phyloP scores from a whole-genome alignment of 2,113 vertebrate genomes.

The Hemibagrus wyckioides region DNA sequence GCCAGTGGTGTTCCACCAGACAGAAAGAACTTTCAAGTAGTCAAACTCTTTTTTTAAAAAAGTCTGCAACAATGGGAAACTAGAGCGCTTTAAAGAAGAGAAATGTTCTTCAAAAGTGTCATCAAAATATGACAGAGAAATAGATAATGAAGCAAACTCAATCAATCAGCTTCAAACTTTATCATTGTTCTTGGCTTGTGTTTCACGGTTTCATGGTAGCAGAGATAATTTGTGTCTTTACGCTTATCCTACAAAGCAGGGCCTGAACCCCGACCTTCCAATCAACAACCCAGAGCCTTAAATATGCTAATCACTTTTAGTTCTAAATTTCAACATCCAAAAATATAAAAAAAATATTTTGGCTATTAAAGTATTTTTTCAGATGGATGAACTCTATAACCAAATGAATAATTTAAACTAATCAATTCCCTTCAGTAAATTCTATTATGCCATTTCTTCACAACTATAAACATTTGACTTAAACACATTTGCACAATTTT shows the following conservation, averaged over 20 bases:
- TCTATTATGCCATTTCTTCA: neutral
- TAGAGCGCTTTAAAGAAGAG: neutral
- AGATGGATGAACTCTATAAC: neutral
- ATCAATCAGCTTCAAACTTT: neutral
- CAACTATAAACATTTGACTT: neutral
- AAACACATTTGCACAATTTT: neutral
- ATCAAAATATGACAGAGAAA: neutral
- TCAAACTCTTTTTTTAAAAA: neutral
- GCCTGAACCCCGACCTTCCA: too few species aligned
- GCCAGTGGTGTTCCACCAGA: neutral
- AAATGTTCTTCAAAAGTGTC: neutral
- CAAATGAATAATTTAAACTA: neutral
- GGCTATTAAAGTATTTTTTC: neutral
- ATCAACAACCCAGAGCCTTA: too few species aligned
- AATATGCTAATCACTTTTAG: too few species aligned
- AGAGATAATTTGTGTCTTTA: too few species aligned
- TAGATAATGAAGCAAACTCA: neutral
- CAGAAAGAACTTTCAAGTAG: neutral
- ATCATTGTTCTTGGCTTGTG: neutral
- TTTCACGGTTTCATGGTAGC: neutral
- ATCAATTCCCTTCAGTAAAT: neutral
- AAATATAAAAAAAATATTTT: neutral
- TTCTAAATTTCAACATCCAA: too few species aligned
- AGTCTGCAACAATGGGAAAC: neutral
- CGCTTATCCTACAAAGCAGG: too few species aligned